Base-by-base conservation (phyloP, 37 sponge, comb jelly and placozoan species). In the Cladorhizidae sp. region DNA sequence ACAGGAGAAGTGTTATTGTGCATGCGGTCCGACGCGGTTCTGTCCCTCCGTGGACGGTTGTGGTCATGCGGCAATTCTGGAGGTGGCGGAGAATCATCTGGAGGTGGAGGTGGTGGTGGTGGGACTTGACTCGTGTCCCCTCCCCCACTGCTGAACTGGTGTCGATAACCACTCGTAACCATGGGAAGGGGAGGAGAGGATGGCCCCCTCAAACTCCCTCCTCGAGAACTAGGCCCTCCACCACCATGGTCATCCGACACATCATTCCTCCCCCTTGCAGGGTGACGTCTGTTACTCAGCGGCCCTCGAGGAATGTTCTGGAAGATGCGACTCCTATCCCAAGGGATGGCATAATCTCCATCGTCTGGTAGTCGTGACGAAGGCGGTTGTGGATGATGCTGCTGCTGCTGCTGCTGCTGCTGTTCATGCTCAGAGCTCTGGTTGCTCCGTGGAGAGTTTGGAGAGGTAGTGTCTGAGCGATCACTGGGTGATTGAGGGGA, bases 291-390 rank as follows among this genome's bases (percentile, higher is more conserved):
- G 1, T 2, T 17, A 3, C 35, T 56, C 3, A 57, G 21, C 22
- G 21, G 6, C 25, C 9, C 23, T 18, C 38, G 42, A n/a, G 38
- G 36, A 38, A 28, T 35, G 58, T 57, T 57, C 23, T 0, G 12
- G 23, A 33, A 55, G 0, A 51, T 75, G 2, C 3, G 9, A 39
- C 35, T 50, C 23, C 40, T 75, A 25, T 92, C 93, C 93, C 93
- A 92, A 21, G 93, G 93, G n/a, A 78, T 79, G 26, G 88, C 93
- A 59, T 92, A 92, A 23, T 92, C 93, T 3, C 56, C 36, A 32
- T 32, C n/a, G 0, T 32, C 54, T 28, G n/a, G 39, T 32, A 23
- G 41, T 31, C 33, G 2, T 65, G 59, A 45, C 9, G 9, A 45
- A 45, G 49, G 9, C 9, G 49, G 49, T 9, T 45, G 49, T 9